Percentiles rank a stretch among this genome's conserved stretches.
Evolutionary conservation across 2,888 invertebrate species (phyloP).

Genomic region (Pseudolycoriella hygida): DNA sequence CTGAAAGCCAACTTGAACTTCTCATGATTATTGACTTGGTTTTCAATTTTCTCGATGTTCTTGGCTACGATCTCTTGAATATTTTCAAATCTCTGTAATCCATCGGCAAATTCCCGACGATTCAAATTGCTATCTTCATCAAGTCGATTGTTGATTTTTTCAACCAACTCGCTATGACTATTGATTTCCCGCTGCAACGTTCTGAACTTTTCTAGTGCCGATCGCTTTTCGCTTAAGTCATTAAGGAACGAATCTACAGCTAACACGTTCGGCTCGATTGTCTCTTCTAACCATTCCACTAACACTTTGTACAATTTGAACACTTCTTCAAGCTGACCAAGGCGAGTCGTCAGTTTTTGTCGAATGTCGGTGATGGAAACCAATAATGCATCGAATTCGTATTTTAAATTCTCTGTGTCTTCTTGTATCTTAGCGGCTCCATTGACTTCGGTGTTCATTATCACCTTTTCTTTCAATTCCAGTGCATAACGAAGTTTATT

Average conservation of each 20-base stretch:
- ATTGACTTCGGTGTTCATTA: conserved; percentile 77
- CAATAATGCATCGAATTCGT: conserved; percentile 77
- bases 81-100: conserved; percentile 50
- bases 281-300: conserved; percentile 72
- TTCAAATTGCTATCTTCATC: conserved; percentile 49
- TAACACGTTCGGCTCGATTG: conserved; percentile 67
- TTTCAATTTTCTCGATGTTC: conserved; percentile 56
- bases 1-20: conserved; percentile 69
- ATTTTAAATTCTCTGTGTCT: conserved; percentile 73
- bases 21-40: conserved; percentile 72
- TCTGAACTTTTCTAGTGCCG: conserved; percentile 73
- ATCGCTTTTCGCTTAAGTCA: conserved; percentile 81
- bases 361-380: conserved; percentile 64
- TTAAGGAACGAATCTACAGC: conserved; percentile 53
- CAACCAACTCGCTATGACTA: conserved; percentile 59
- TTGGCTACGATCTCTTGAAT: conserved; percentile 46
- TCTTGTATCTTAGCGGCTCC: conserved; percentile 83
- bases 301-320: conserved; percentile 68
- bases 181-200: conserved; percentile 66
- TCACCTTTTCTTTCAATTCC: conserved; percentile 82
- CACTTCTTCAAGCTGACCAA: conserved; percentile 69
- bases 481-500: conserved; percentile 67
- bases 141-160: conserved; percentile 56
- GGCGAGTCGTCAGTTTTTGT: conserved; percentile 53
- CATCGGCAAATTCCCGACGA: conserved; percentile 47